These are phyloP conservation scores for Cochlearius cochlearius DNA, from an alignment of 2,113 vertebrate genomes.

Conservation along the genomic window DNA sequence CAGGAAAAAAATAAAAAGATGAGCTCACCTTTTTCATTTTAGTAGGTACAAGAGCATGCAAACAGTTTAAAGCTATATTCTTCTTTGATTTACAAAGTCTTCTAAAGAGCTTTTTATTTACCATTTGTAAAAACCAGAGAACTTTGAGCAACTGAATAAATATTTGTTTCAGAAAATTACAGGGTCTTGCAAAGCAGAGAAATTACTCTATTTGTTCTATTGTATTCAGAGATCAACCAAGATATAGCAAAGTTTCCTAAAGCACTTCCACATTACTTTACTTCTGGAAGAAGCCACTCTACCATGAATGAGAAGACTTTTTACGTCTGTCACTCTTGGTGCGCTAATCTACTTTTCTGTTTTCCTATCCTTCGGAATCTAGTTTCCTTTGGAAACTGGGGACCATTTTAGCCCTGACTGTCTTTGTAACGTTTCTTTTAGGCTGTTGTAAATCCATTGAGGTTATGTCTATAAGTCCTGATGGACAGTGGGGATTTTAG, in stretches of 20 bases:
- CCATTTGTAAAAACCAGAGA: slow-evolving; percentile 18
- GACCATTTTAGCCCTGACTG: not conserved
- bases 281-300: not conserved
- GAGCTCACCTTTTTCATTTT: slow-evolving; percentile 73
- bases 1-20: slow-evolving; percentile 66
- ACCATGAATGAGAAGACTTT: not conserved
- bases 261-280: not conserved
- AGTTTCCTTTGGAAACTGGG: not conserved
- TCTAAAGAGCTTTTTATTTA: slow-evolving; percentile 45
- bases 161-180: slow-evolving; percentile 46
- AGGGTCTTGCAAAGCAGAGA: slow-evolving; percentile 24
- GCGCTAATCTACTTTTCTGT: not conserved
- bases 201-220: slow-evolving; percentile 33
- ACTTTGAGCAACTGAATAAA: slow-evolving; percentile 55
- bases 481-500: not conserved
- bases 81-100: slow-evolving; percentile 71
- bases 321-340: not conserved
- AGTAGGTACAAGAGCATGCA: slow-evolving; percentile 70
- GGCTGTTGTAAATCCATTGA: not conserved
- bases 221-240: slow-evolving; percentile 9
- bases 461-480: not conserved
- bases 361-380: not conserved
- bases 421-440: not conserved
- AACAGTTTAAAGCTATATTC: slow-evolving; percentile 77
- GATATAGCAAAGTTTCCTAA: slow-evolving; percentile 5